These are phyloP conservation scores for Papilio dardanus DNA, from an alignment of 1,140 invertebrate species.

Conservation along the genomic window DNA sequence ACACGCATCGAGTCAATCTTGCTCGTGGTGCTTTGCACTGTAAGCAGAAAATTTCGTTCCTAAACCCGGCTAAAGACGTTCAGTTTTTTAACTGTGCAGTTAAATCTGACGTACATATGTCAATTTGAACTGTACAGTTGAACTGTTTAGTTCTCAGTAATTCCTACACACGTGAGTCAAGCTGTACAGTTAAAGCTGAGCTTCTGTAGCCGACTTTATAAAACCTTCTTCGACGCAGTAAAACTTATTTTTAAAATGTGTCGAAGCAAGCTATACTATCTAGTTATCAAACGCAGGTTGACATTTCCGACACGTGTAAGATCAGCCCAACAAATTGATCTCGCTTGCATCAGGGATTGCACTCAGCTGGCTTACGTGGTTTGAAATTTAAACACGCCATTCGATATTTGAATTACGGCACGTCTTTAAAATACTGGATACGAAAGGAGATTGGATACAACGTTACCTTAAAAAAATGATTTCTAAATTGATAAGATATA, in stretches of 20 bases:
- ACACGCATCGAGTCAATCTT: too few relatives aligned
- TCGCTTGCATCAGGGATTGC: neutral
- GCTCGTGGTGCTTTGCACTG: too few relatives aligned
- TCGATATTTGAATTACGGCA: neutral
- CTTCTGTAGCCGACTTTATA: too few relatives aligned
- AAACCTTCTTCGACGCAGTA: too few relatives aligned
- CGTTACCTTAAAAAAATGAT: neutral
- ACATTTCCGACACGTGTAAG: neutral
- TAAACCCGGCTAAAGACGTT: too few relatives aligned
- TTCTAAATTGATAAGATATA: neutral
- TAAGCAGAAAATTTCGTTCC: too few relatives aligned
- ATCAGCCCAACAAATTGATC: slow-evolving; percentile 6
- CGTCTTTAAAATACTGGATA: neutral
- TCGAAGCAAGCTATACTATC: neutral
- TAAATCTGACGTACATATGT: too few relatives aligned
- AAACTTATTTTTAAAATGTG: neutral
- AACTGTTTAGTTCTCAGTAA: too few relatives aligned
- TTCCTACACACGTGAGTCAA: too few relatives aligned
- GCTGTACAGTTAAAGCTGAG: too few relatives aligned
- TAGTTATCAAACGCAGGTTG: neutral
- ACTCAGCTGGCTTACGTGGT: neutral
- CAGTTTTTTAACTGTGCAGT: too few relatives aligned
- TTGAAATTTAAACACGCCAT: neutral
- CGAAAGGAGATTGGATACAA: neutral
- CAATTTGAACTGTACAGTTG: too few relatives aligned